A percentile compares a stretch with the other conserved stretches of the same genome.
These are phyloP conservation scores for Sussaba pulchella DNA, from an alignment of 2,888 invertebrate species.

Conservation along the genomic window DNA sequence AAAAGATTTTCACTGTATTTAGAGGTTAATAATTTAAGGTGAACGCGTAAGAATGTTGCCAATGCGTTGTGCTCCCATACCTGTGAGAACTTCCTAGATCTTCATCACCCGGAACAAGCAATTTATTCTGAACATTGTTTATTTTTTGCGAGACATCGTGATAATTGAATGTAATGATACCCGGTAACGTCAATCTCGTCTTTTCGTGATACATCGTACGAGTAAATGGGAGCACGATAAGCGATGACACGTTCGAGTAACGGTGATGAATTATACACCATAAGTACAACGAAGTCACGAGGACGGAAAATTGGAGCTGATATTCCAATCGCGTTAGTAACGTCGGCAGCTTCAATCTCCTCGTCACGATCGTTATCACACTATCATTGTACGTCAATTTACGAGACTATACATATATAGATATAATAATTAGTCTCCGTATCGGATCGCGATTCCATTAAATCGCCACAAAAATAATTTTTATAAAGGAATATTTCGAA, in stretches of 20 bases:
- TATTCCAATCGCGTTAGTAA: not conserved
- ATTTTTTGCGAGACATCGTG: conserved; percentile 1
- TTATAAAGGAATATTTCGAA: no score
- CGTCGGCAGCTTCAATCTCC: conserved; percentile 31
- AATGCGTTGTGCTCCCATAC: conserved; percentile 8
- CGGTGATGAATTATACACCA: conserved; percentile 6
- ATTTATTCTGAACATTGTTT: conserved; percentile 27
- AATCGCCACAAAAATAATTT: not conserved
- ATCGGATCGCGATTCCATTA: conserved; percentile 28
- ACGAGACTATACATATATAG: not conserved
- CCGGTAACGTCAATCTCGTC: not conserved
- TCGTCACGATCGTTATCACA: not conserved
- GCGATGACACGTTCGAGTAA: conserved; percentile 14
- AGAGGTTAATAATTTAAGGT: not conserved
- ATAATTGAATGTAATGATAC: conserved; percentile 8
- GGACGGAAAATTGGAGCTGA: conserved; percentile 12
- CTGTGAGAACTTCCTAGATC: conserved; percentile 3
- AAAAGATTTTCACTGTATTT: not conserved
- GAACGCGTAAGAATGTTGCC: conserved; percentile 7
- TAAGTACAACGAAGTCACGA: conserved; percentile 7
- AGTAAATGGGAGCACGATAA: conserved; percentile 23
- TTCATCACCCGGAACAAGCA: conserved; percentile 36
- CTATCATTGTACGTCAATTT: not conserved
- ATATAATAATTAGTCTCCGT: conserved; percentile 26
- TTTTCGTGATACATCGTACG: conserved; percentile 12